These are phyloP conservation scores for Cryptops parisi DNA, from an alignment of 2,888 invertebrate species.

Conservation along the genomic window DNA sequence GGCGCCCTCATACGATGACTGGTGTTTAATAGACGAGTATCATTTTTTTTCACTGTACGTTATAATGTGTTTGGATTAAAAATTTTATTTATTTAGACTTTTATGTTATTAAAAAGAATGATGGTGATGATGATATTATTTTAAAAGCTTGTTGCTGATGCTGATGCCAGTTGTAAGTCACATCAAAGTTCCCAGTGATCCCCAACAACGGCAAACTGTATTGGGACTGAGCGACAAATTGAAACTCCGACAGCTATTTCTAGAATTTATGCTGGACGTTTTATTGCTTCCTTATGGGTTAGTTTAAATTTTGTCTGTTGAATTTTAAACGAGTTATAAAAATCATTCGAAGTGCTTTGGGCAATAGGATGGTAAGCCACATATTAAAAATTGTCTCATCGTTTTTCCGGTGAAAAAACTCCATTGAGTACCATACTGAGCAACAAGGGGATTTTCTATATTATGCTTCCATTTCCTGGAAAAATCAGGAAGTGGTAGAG, in stretches of 20 bases:
- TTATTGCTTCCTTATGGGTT: constrained; percentile 74
- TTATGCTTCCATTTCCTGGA: too few species aligned
- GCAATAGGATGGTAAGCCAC: too few species aligned
- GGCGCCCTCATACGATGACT: too few species aligned
- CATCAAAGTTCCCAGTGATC: constrained; percentile 49
- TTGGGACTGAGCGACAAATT: constrained; percentile 55
- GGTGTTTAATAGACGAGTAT: too few species aligned
- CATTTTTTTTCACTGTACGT: not conserved
- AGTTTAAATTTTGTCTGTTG: constrained; percentile 22
- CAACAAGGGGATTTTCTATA: too few species aligned
- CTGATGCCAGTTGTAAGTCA: constrained; percentile 64
- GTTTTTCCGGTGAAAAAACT: too few species aligned
- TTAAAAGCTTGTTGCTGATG: constrained; percentile 64
- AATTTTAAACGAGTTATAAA: not conserved
- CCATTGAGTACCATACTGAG: too few species aligned
- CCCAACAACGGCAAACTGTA: constrained; percentile 44
- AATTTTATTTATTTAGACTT: constrained; percentile 26
- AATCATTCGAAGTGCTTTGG: not conserved
- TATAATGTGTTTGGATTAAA: not conserved
- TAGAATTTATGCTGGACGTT: constrained; percentile 66
- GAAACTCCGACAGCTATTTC: constrained; percentile 47
- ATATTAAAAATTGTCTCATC: too few species aligned
- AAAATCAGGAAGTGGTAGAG: too few species aligned
- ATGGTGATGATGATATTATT: too few species aligned
- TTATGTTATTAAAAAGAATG: too few species aligned